Evolutionary conservation across 2,888 invertebrate species (phyloP), one percentile per base, ranked within the genome.

Genomic region (Zygaena filipendulae): DNA sequence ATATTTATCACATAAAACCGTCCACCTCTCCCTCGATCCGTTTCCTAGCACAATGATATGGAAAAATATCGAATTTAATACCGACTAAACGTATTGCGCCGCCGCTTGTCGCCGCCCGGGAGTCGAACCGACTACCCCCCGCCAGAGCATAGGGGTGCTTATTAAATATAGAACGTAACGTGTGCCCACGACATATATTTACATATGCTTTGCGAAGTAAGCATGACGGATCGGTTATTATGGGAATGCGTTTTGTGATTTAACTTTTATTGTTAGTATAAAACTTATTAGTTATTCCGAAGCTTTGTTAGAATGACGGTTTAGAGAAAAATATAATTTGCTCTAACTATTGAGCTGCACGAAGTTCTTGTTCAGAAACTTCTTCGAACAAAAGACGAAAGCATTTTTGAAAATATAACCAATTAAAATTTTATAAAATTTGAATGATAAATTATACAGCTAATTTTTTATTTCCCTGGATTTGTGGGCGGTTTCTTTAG

Each of bases 1-100:
- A n/a, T n/a, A n/a, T n/a, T n/a, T n/a, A 19, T 43, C 29, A 47
- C 51, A 64, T 68, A 52, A 45, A 12, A 24, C 42, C 33, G 32
- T 62, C 53, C 63, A 25, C 28, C 38, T 49, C 49, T 43, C 57
- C 62, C 62, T 47, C 47, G 47, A 31, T 38, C 48, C 48, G 36
- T 40, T 40, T 50, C 50, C 63, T 55, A 47, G 42, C 45, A 63
- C 59, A 62, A 57, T 68, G 68, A 69, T 68, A 70, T 70, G 67
- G 68, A 75, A 75, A 75, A 75, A 75, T 75, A 75, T 74, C 61
- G 51, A 54, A 69, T 75, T 69, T 67, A 74, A 67, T 69, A 66
- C 59, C 57, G 51, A 64, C 62, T 57, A 61, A 63, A 60, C 57
- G 52, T 51, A 42, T 51, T 56, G 4, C 16, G 16, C 16, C 16